Base-by-base conservation (phyloP, 1,140 invertebrate species). In the Megalonaias nervosa region DNA sequence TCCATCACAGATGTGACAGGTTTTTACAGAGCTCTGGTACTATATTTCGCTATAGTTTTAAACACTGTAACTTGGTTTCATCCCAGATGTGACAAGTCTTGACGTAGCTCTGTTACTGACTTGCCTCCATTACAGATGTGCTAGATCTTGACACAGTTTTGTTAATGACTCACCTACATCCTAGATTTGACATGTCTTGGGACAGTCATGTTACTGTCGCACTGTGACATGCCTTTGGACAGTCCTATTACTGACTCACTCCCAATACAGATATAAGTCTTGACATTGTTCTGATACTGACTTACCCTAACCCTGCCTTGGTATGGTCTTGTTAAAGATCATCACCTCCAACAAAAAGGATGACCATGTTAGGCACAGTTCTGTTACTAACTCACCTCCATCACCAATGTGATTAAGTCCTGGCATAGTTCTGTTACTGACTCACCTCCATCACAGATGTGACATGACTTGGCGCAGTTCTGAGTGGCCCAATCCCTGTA, bases 381-480 rank as follows among this genome's bases (percentile, higher is more conserved):
- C 58, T 73, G 21, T 6, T 48, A 48, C 73, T 71, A 21, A 81
- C 74, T 69, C 31, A 75, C 72, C 68, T 61, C 21, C 48, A 56
- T 74, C 71, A 55, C 76, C 73, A n/a, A 64, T 38, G 17, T 38
- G 71, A 31, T 9, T 71, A 78, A 38, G 68, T 73, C 69, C 73
- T 72, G 48, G 70, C 65, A 69, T 71, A 78, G 65, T 78, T 78
- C 38, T 73, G 21, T 38, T 38, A 38, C 73, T 71, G 26, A 81
- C 75, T 69, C 38, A 76, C 73, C 68, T 61, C 21, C 48, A 56
- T 74, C 76, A 55, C 76, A 78, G n/a, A 64, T 38, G 17, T 38
- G 71, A 31, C 76, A 78, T 26, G 68, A 73, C 69, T 78, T 72
- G 48, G 71, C 66, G 62, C 76, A 78, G 65, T 78, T 78, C 58